These are phyloP conservation scores for Rotaria macrura DNA, from an alignment of 2,888 invertebrate genomes.

Conservation along the genomic window DNA sequence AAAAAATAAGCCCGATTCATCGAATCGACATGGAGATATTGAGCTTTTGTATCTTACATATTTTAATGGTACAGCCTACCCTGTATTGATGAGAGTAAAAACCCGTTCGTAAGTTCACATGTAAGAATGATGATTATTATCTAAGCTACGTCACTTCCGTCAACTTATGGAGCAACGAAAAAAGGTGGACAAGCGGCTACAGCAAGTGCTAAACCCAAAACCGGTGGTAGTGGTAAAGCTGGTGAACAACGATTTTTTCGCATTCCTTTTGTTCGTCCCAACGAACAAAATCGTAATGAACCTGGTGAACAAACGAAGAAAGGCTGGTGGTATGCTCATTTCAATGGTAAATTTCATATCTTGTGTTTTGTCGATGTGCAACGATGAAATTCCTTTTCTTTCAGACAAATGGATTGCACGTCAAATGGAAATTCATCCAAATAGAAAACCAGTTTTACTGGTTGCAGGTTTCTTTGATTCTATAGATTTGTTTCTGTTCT, in stretches of 20 bases:
- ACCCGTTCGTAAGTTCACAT: too few relatives aligned
- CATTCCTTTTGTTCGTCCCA: conserved; percentile 66
- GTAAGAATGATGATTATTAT: neutral
- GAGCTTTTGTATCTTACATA: too few relatives aligned
- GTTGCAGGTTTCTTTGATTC: conserved; percentile 61
- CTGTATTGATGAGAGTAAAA: too few relatives aligned
- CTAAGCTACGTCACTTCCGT: neutral
- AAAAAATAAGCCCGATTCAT: too few relatives aligned
- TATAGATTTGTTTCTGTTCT: too few relatives aligned
- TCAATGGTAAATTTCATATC: conserved; percentile 61
- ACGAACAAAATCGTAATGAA: conserved; percentile 38
- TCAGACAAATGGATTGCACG: conserved; percentile 73
- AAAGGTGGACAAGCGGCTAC: neutral
- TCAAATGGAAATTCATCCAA: conserved; percentile 91
- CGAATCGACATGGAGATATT: too few relatives aligned
- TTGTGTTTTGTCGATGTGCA: neutral
- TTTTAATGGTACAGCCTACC: too few relatives aligned
- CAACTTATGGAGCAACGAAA: neutral
- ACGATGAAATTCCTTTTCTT: neutral
- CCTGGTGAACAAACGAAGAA: conserved; percentile 13
- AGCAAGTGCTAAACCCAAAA: neutral
- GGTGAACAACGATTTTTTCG: conserved; percentile 70
- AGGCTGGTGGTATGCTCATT: conserved; percentile 94
- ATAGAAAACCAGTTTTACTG: conserved; percentile 75
- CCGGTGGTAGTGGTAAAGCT: conserved; percentile 34